Percentiles rank a stretch among this genome's conserved stretches.
These are phyloP conservation scores for Vanessa cardui DNA, from an alignment of 2,888 invertebrate species.

Conservation along the genomic window DNA sequence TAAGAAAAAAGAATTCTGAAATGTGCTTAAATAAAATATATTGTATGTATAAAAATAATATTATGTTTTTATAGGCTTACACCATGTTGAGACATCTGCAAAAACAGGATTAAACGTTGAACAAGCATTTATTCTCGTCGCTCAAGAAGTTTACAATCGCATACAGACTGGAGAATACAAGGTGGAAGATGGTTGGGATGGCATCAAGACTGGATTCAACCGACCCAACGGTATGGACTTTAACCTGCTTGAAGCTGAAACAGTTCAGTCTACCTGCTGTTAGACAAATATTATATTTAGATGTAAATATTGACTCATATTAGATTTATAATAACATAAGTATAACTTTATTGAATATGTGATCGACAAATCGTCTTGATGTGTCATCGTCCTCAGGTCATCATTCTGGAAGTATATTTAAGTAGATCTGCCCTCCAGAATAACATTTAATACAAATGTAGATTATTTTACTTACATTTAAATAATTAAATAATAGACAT, in stretches of 20 bases:
- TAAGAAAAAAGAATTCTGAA: too few relatives aligned
- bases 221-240: slow-evolving; percentile 91
- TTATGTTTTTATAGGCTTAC: slow-evolving; percentile 79
- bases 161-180: slow-evolving; percentile 96
- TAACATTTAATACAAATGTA: neutral
- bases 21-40: too few relatives aligned
- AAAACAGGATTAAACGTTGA: slow-evolving; percentile 96
- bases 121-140: slow-evolving; percentile 94
- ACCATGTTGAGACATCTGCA: slow-evolving; percentile 98
- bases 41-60: neutral
- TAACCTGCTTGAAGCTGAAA: slow-evolving; percentile 94
- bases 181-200: slow-evolving; percentile 98
- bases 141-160: slow-evolving; percentile 94
- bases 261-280: slow-evolving; percentile 95
- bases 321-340: slow-evolving; percentile 42
- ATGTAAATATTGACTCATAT: slow-evolving; percentile 51
- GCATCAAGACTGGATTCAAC: slow-evolving; percentile 96
- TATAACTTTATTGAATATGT: slow-evolving; percentile 43
- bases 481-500: neutral
- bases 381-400: slow-evolving; percentile 10
- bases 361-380: slow-evolving; percentile 29
- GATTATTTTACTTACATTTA: neutral
- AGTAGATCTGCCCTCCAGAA: slow-evolving; percentile 19
- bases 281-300: slow-evolving; percentile 56
- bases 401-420: neutral